phyloP scores from a whole-genome alignment of 2,888 invertebrate species.

The Hydrotaea diabolus region DNA sequence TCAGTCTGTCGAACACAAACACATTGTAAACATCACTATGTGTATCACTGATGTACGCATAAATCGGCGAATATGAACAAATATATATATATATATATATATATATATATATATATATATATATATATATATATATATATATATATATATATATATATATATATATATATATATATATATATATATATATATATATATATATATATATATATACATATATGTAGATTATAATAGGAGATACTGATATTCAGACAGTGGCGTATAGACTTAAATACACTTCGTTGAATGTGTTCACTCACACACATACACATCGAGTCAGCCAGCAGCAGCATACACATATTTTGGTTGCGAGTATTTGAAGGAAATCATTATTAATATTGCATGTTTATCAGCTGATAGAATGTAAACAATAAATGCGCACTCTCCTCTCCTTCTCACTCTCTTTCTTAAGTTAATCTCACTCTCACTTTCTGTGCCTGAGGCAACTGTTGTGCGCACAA shows the following conservation, averaged over 20 bases:
- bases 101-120: too few species aligned
- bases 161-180: neutral
- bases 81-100: too few species aligned
- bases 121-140: too few species aligned
- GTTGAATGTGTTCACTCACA: neutral
- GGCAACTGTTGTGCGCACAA: neutral
- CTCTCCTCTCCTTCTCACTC: neutral
- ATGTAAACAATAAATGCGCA: conserved; percentile 37
- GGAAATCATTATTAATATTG: conserved; percentile 33
- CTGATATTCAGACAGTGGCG: neutral
- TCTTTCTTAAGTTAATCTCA: neutral
- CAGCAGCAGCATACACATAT: too few species aligned
- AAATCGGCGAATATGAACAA: too few species aligned
- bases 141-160: too few species aligned
- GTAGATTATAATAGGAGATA: neutral
- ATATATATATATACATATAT: neutral
- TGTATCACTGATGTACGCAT: too few species aligned
- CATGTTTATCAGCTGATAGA: conserved; percentile 40
- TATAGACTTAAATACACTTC: neutral
- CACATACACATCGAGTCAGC: neutral
- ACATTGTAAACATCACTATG: too few species aligned
- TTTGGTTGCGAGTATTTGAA: neutral
- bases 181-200: neutral
- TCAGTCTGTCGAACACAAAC: too few species aligned
- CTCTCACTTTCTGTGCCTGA: conserved; percentile 2